Conservation (phyloP, 1,140 invertebrate species). For the Phenacoccus solenopsis region DNA sequence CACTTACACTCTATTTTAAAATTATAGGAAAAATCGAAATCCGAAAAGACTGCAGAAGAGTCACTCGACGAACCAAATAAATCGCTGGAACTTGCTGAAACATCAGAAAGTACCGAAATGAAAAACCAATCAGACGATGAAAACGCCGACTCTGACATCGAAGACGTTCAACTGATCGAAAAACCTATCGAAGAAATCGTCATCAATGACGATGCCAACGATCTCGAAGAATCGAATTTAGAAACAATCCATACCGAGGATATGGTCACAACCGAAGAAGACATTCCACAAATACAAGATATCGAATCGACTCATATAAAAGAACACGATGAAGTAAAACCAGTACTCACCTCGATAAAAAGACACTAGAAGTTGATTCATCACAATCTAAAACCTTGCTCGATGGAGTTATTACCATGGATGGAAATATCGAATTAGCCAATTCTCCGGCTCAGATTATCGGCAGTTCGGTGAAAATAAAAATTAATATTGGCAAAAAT, state of each 20-base stretch:
- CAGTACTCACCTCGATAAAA: conserved; percentile 30
- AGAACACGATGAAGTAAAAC: conserved; percentile 25
- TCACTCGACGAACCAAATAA: conserved; percentile 19
- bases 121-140: no score
- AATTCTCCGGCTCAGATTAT: conserved; percentile 39
- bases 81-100: conserved; percentile 21
- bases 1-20: no score
- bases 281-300: conserved; percentile 24
- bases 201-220: conserved; percentile 30
- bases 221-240: conserved; percentile 24
- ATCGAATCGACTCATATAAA: conserved; percentile 27
- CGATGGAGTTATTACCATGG: conserved; percentile 42
- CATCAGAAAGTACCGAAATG: conserved; percentile 18
- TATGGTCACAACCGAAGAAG: conserved; percentile 25
- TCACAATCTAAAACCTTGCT: not conserved
- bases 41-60: conserved; percentile 18
- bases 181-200: conserved; percentile 25
- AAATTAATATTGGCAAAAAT: conserved; percentile 66
- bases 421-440: conserved; percentile 54
- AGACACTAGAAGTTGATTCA: not conserved
- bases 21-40: no score
- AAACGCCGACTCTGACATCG: conserved; percentile 6
- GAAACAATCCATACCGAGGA: conserved; percentile 23
- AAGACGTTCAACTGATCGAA: not conserved
- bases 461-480: conserved; percentile 47